Evolutionary conservation across 2,888 invertebrate genomes (phyloP).

Genomic region (Strigamia maritima): DNA sequence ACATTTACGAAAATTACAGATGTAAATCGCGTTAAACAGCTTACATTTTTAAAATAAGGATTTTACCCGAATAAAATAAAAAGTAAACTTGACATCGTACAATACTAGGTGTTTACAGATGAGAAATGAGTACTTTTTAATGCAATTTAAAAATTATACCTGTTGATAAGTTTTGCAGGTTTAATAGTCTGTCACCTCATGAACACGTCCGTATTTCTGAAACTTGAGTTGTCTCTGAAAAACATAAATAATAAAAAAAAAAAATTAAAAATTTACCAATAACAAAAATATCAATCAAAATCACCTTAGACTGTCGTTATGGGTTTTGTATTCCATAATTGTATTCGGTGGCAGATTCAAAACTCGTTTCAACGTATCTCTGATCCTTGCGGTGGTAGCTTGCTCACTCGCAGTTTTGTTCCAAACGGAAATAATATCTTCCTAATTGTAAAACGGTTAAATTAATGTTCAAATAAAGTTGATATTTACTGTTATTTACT

Average conservation of each 20-base stretch:
- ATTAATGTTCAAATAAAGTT: neutral
- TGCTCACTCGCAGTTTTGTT: constrained; percentile 90
- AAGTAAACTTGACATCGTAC: neutral
- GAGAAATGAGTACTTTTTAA: neutral
- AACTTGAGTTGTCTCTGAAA: constrained; percentile 56
- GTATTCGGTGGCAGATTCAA: constrained; percentile 89
- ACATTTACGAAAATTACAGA: neutral
- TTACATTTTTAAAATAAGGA: neutral
- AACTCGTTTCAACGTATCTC: constrained; percentile 90
- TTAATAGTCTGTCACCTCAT: constrained; percentile 45
- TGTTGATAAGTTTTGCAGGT: neutral
- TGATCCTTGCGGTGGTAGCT: constrained; percentile 80
- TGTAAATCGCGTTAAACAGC: neutral
- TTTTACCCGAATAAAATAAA: neutral
- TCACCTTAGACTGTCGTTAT: constrained; percentile 66
- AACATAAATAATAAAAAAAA: constrained; percentile 27
- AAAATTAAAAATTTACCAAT: too few relatives aligned
- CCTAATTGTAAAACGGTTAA: constrained; percentile 58
- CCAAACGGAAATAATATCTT: constrained; percentile 95
- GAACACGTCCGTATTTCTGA: constrained; percentile 54
- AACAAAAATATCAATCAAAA: neutral
- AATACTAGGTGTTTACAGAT: neutral
- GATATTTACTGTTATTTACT: constrained; percentile 38
- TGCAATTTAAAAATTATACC: constrained; percentile 1
- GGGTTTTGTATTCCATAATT: constrained; percentile 81